phyloP scores from a whole-genome alignment of 37 sponge, comb jelly and placozoan genomes.

The Hexactinellida sp. region DNA sequence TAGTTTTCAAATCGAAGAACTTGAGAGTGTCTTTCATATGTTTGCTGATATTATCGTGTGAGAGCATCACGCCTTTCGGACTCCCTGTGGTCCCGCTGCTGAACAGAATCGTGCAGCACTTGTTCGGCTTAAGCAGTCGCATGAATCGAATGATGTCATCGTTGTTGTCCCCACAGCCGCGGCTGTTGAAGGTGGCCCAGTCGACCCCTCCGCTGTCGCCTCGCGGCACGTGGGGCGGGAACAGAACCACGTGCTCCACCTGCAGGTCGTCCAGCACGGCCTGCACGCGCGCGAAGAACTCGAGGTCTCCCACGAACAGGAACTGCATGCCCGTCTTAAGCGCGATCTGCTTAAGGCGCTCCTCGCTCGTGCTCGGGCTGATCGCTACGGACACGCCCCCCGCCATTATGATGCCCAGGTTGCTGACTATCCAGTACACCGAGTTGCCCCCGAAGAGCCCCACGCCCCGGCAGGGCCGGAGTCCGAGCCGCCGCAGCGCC shows the following conservation, averaged over 20 bases:
- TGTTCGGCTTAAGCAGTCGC: neutral
- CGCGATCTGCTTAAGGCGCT: neutral
- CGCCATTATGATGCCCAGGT: neutral
- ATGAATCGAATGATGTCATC: neutral
- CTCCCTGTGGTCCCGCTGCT: neutral
- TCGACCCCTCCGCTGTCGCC: neutral
- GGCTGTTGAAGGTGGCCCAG: conserved; percentile 5
- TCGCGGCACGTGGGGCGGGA: neutral
- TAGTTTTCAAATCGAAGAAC: neutral
- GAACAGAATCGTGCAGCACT: neutral
- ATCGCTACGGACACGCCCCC: neutral
- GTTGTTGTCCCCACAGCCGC: neutral
- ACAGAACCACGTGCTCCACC: neutral
- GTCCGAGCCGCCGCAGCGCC: neutral
- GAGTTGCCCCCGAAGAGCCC: neutral
- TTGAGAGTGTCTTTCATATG: neutral
- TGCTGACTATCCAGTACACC: neutral
- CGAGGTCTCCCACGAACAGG: neutral
- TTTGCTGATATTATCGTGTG: neutral
- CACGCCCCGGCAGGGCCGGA: neutral
- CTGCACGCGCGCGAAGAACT: neutral
- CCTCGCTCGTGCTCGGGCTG: neutral
- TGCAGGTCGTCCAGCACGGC: neutral
- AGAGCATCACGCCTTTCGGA: neutral
- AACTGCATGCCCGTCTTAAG: neutral